Conservation (phyloP, 2,113 vertebrate genomes). For the Lepus timidus region DNA sequence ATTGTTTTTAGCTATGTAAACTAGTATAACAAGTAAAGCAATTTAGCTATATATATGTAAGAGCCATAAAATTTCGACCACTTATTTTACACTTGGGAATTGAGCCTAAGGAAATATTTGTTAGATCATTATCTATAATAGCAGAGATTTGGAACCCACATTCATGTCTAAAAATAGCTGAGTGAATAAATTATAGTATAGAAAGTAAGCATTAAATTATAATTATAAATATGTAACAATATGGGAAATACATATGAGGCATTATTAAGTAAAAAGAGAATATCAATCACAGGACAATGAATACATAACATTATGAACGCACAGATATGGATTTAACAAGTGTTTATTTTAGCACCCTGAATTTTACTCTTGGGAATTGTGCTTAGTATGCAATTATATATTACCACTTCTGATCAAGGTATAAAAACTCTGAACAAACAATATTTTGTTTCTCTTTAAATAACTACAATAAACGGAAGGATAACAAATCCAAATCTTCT, state of each 20-base stretch:
- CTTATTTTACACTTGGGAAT: conserved; percentile 47
- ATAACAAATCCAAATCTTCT: background rate
- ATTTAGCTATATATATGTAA: conserved; percentile 1
- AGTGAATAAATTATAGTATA: conserved; percentile 20
- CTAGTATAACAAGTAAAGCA: conserved; percentile 7
- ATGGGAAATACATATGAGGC: background rate
- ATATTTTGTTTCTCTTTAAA: background rate
- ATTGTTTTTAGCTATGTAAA: background rate
- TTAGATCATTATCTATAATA: conserved; percentile 36
- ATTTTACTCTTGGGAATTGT: conserved; percentile 54
- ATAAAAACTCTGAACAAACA: conserved; percentile 14
- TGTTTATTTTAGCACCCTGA: conserved; percentile 35
- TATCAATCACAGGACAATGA: conserved; percentile 41
- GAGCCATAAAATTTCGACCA: background rate
- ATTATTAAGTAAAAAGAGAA: background rate
- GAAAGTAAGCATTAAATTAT: conserved; percentile 20
- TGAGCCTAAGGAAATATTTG: conserved; percentile 12
- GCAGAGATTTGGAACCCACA: conserved; percentile 3
- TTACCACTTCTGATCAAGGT: conserved; percentile 24
- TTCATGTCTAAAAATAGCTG: background rate
- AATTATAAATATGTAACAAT: background rate
- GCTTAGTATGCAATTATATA: conserved; percentile 20
- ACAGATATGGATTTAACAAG: conserved; percentile 9
- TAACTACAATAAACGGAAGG: background rate
- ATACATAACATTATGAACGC: conserved; percentile 6